Evolutionary conservation across 2,113 vertebrate species (phyloP), one percentile per base, ranked within the genome.

Genomic region (Saimiri boliviensis): DNA sequence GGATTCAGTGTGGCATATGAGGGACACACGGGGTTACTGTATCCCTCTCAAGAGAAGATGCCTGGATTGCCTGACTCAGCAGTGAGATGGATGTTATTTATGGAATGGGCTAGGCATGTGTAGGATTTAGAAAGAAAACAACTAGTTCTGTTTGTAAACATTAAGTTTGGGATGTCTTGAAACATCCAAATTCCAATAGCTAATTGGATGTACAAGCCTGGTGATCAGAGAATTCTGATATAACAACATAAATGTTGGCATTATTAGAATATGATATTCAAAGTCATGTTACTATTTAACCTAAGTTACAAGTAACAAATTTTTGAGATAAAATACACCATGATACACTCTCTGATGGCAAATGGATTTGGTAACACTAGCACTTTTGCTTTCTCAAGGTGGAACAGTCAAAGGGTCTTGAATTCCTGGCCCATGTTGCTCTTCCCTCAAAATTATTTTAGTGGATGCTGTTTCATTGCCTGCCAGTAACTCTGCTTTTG

Each of bases 31-130:
- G 16, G n/a, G 4, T 35, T n/a, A 35, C 32, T n/a, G 66, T 2
- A 63, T 30, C 60, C 27, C 60, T 63, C 60, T 6, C 27, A 32
- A 63, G 60, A 12, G 27, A 63, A 30, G 60, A 63, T 13, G 12
- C n/a, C 2, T 17, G 68, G 32, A 23, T 58, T 73, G 23, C 40
- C 6, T 27, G 4, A 5, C 21, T 6, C 21, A 82, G 11, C 6
- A 35, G n/a, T 14, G 21, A 21, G 9, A 42, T 58, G 37, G 5
- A 14, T 58, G 14, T 30, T 49, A 58, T 58, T 81, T 25, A 37
- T 32, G 20, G 0, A 5, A 83, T 2, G 23, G 5, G 0, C 0
- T 40, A n/a, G 5, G 1, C 8, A 17, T n/a, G 3, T 45, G 27
- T 0, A 56, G 10, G 30, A 45, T 52, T 74, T 37, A 73, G 14